Percentiles rank a stretch among this genome's conserved stretches.
Conservation (phyloP, 2,888 invertebrate species). For the Cordylochernes scorpioides region DNA sequence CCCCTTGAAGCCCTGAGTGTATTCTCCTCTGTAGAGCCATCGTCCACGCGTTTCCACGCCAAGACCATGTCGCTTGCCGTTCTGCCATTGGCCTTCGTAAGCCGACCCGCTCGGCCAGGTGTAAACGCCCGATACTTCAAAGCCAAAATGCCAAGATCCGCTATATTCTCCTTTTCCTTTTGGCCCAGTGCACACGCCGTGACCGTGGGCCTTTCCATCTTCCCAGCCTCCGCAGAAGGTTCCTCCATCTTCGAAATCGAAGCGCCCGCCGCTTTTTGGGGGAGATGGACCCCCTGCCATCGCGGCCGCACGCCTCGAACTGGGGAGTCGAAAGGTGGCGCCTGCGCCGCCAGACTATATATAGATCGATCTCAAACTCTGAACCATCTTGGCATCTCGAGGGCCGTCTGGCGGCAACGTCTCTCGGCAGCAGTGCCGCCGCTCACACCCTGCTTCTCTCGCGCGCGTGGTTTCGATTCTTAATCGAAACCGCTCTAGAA, state of each 20-base stretch:
- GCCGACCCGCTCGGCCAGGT: conserved; percentile 92
- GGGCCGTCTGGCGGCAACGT: too few relatives aligned
- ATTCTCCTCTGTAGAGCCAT: conserved; percentile 92
- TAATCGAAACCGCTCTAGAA: too few relatives aligned
- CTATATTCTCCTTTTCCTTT: conserved; percentile 97
- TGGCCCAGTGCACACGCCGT: conserved; percentile 85
- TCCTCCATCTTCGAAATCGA: conserved; percentile 99
- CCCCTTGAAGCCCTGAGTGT: conserved; percentile 95
- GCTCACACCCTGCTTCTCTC: too few relatives aligned
- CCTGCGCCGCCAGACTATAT: too few relatives aligned
- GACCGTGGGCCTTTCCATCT: conserved; percentile 95
- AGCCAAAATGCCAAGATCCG: conserved; percentile 97
- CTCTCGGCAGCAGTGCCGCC: too few relatives aligned
- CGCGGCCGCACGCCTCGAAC: too few relatives aligned
- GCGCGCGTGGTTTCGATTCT: too few relatives aligned
- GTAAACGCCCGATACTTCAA: conserved; percentile 95
- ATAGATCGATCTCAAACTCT: too few relatives aligned
- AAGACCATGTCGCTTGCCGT: conserved; percentile 88
- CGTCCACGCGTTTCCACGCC: conserved; percentile 89
- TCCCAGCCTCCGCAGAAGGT: conserved; percentile 99
- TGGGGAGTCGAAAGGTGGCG: too few relatives aligned
- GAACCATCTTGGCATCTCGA: too few relatives aligned
- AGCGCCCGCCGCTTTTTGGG: conserved; percentile 95
- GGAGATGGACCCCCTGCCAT: too few relatives aligned
- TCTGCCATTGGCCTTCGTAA: conserved; percentile 97